Base-by-base conservation (phyloP, 2,797 vertebrate genomes). In the Chaenodraco wilsoni region DNA sequence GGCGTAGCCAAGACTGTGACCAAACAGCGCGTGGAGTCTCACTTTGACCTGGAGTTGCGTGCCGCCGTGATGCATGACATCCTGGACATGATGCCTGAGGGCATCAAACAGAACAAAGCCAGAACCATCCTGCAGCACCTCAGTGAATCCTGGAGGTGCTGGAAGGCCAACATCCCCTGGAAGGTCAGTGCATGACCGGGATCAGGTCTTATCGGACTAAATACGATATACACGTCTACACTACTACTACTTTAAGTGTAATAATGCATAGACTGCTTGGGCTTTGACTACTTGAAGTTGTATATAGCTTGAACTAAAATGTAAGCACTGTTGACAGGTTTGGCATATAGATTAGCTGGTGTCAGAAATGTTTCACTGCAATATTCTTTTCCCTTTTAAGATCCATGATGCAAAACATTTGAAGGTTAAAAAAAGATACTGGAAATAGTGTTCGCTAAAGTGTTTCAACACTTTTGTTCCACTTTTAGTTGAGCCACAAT, bases 161-260 rank as follows among this genome's bases (percentile, higher is more conserved):
- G 98, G 98, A 99, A 99, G 83, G 98, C 98, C 82, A 99, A 99
- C 82, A 99, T 99, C 81, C 98, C 98, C 21, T 99, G 98, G 98
- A 99, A 99, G 96, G 98, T 96, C 61, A 67, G 86, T 81, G 17
- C 14, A 0, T 49, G 19, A n/a, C 15, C 51, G n/a, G 27, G 27
- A 68, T 55, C 12, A 15, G 0, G 10, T 46, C 1, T 2, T 9
- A 17, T 17, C 10, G 17, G 4, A 43, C 3, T 9, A 15, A 62
- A 31, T 27, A 2, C 33, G 1, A 2, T 61, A 16, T 1, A 2
- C 27, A 27, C 27, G 4, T 27, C 27, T 1, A 5, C 27, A 27
- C 27, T 27, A 27, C 27, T 27, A 27, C 27, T 27, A 1, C n/a
- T 74, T 9, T 9, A 55, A 74, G 10, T 65, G 14, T 40, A 17